A percentile compares a stretch with the other conserved stretches of the same genome.
Evolutionary conservation across 2,797 vertebrate species (phyloP).

Genomic region (Sebastes aleutianus): DNA sequence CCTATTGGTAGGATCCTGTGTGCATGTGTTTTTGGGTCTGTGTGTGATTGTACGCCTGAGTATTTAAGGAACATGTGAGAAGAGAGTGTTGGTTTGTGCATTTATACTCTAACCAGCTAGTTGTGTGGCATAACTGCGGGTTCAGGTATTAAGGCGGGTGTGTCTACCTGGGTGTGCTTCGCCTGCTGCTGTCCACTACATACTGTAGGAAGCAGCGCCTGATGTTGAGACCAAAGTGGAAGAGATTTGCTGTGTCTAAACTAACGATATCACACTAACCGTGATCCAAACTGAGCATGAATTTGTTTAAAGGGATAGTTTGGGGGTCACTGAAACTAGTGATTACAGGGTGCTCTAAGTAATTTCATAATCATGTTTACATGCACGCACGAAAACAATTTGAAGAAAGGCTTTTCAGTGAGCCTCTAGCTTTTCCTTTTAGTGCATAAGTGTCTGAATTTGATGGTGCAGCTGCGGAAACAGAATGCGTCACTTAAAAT

Average conservation of each 20-base stretch:
- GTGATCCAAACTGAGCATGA: slow-evolving; percentile 36
- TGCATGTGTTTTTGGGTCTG: slow-evolving; percentile 56
- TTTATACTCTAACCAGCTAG: slow-evolving; percentile 58
- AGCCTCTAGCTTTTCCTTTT: background rate
- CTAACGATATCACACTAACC: slow-evolving; percentile 22
- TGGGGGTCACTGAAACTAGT: background rate
- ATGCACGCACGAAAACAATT: background rate
- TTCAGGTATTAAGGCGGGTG: slow-evolving; percentile 1
- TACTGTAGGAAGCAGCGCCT: background rate
- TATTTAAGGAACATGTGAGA: background rate
- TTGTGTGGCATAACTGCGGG: slow-evolving; percentile 30
- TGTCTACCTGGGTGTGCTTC: slow-evolving; percentile 29
- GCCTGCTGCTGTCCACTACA: slow-evolving; percentile 8
- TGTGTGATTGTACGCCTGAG: background rate
- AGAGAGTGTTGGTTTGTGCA: slow-evolving; percentile 28
- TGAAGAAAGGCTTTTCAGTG: background rate
- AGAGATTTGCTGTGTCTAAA: slow-evolving; percentile 3
- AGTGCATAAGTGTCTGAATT: background rate
- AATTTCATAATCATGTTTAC: background rate
- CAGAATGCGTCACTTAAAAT: background rate
- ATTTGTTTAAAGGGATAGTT: background rate
- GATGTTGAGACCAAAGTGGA: background rate
- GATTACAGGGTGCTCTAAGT: background rate
- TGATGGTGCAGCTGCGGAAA: background rate
- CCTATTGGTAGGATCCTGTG: slow-evolving; percentile 85